Evolutionary conservation across 2,113 vertebrate species (phyloP).

Genomic region (Micronycteris hirsuta): DNA sequence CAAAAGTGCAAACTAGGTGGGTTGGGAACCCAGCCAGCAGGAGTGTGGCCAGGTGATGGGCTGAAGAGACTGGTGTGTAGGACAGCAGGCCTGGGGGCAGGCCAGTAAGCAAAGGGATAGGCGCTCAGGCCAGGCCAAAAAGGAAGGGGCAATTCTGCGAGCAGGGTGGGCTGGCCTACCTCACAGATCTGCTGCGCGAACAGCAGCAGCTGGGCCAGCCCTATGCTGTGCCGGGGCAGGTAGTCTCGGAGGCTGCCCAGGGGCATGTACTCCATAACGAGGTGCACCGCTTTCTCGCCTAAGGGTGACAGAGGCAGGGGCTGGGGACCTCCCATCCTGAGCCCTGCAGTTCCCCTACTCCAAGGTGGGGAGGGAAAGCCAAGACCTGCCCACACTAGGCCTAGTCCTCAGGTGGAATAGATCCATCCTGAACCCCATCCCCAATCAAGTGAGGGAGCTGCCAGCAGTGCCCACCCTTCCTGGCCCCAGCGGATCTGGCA

Average conservation of each 20-base stretch:
- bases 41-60: background rate
- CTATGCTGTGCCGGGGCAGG: conserved; percentile 83
- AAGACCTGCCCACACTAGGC: background rate
- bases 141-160: background rate
- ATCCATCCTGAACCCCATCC: background rate
- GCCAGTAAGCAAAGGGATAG: background rate
- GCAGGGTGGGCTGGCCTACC: conserved; percentile 71
- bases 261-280: conserved; percentile 96
- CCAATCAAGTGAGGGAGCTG: accelerated
- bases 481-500: background rate
- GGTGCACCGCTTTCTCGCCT: conserved; percentile 91
- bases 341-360: background rate
- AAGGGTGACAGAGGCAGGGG: background rate
- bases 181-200: conserved; percentile 95
- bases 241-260: conserved; percentile 93
- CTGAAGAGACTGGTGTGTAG: background rate
- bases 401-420: background rate
- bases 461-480: accelerated
- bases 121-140: background rate
- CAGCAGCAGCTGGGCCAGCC: conserved; percentile 85
- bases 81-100: background rate
- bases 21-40: accelerated
- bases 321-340: background rate
- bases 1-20: background rate
- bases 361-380: background rate